A percentile compares a stretch with the other conserved stretches of the same genome.
Evolutionary conservation across 2,888 invertebrate species (phyloP).

Genomic region (Diplolepis rosae): DNA sequence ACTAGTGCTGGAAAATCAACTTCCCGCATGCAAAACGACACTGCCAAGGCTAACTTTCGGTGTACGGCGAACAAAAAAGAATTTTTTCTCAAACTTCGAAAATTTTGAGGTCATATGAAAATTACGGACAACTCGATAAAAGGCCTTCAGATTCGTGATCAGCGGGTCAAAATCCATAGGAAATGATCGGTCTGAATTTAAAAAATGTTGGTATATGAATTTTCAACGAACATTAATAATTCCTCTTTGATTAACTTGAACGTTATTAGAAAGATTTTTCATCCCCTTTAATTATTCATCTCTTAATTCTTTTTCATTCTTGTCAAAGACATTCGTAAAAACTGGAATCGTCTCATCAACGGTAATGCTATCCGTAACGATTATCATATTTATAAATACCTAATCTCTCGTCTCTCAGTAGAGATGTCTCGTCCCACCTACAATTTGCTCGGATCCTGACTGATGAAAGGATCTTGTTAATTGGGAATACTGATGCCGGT

Average conservation of each 20-base stretch:
- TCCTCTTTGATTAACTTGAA: constrained; percentile 2
- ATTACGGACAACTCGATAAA: too few species aligned
- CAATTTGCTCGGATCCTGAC: constrained; percentile 51
- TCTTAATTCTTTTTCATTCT: background rate
- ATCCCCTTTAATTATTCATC: background rate
- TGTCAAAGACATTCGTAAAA: background rate
- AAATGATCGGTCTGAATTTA: too few species aligned
- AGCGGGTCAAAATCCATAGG: too few species aligned
- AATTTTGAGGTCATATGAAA: too few species aligned
- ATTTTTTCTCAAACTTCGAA: too few species aligned
- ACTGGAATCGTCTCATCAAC: background rate
- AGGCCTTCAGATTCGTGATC: too few species aligned
- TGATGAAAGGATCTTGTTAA: constrained; percentile 69
- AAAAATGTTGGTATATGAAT: too few species aligned
- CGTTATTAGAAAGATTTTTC: constrained; percentile 5
- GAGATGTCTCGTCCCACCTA: constrained; percentile 45
- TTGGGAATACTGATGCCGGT: constrained; percentile 68
- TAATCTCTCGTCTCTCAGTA: constrained; percentile 44
- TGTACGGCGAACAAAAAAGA: too few species aligned
- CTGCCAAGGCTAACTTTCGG: too few species aligned
- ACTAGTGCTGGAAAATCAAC: too few species aligned
- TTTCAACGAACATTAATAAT: background rate
- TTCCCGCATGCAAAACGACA: too few species aligned
- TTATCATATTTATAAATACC: constrained; percentile 41
- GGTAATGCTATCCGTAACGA: constrained; percentile 3